These are phyloP conservation scores for Zele albiditarsus DNA, from an alignment of 2,888 invertebrate genomes.

Conservation along the genomic window DNA sequence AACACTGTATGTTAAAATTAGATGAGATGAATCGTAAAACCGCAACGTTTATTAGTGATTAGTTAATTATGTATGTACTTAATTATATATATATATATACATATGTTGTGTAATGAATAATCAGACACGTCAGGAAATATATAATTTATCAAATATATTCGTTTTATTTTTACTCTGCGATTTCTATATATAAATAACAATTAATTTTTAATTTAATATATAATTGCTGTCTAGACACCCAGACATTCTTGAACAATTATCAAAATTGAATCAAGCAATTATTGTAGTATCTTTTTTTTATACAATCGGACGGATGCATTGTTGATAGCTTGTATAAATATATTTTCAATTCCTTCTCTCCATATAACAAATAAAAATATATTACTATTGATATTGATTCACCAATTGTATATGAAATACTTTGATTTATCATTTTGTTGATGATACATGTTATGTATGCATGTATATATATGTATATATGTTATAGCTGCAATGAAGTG, in stretches of 20 bases:
- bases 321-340: not conserved
- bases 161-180: not conserved
- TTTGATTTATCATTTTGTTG: not conserved
- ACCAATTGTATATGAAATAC: too few species aligned
- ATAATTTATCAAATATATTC: not conserved
- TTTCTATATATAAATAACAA: not conserved
- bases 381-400: too few species aligned
- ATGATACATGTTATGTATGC: not conserved
- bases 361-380: not conserved
- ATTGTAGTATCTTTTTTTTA: not conserved
- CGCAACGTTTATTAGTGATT: conserved; percentile 1
- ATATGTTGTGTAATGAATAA: not conserved
- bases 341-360: not conserved
- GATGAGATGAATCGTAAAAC: not conserved
- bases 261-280: not conserved
- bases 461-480: not conserved
- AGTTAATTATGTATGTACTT: not conserved
- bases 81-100: not conserved
- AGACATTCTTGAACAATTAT: not conserved
- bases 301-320: not conserved
- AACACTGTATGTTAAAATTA: not conserved
- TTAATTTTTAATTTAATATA: not conserved
- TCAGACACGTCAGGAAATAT: not conserved
- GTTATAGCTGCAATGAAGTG: not conserved
- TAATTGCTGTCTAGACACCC: not conserved